These are phyloP conservation scores for Petrosia ficiformis DNA, from an alignment of 37 sponge, comb jelly and placozoan genomes.

Conservation along the genomic window DNA sequence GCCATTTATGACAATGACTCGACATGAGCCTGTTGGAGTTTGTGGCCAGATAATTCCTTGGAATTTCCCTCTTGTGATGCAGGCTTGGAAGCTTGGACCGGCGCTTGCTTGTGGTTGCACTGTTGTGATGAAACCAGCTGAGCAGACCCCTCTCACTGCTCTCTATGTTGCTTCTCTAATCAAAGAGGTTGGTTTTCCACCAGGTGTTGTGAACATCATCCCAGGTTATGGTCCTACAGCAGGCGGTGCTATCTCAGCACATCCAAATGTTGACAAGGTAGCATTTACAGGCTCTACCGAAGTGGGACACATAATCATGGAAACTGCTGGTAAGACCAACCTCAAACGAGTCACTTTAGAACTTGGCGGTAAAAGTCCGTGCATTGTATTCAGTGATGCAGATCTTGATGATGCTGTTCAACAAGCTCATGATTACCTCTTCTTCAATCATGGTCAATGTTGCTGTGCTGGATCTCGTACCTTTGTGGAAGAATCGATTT, in stretches of 20 bases:
- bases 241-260: conserved; percentile 89
- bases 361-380: conserved; percentile 97
- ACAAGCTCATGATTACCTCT: conserved; percentile 82
- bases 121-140: conserved; percentile 83
- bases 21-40: conserved; percentile 96
- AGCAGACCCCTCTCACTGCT: no score
- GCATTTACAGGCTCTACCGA: conserved; percentile 98
- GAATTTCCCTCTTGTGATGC: conserved; percentile 97
- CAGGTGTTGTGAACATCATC: conserved; percentile 93
- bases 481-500: conserved; percentile 90
- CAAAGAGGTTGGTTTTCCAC: no score
- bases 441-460: conserved; percentile 97
- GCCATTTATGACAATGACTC: conserved; percentile 70
- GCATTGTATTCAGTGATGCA: conserved; percentile 88
- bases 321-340: conserved; percentile 89
- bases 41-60: conserved; percentile 96
- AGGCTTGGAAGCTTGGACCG: conserved; percentile 98
- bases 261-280: conserved; percentile 88
- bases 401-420: conserved; percentile 92
- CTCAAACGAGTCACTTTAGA: conserved; percentile 95
- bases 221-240: conserved; percentile 96
- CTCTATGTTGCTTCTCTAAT: no score
- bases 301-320: conserved; percentile 86
- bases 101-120: conserved; percentile 87
- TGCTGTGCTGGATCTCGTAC: conserved; percentile 93